A percentile compares a stretch with the other conserved stretches of the same genome.
These are phyloP conservation scores for Pipa parva DNA, from an alignment of 2,113 vertebrate species.

Conservation along the genomic window DNA sequence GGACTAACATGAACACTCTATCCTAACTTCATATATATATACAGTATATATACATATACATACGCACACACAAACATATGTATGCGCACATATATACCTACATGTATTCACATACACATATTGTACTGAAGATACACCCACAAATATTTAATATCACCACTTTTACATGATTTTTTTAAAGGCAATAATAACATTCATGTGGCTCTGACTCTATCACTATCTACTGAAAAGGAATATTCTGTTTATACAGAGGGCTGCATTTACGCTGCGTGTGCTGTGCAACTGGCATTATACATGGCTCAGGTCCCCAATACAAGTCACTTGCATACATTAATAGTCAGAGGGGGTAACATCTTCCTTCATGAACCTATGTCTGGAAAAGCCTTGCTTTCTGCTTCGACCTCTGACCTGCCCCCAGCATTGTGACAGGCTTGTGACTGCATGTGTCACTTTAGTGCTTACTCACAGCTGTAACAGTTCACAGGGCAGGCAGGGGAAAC, in stretches of 20 bases:
- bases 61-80: conserved; percentile 51
- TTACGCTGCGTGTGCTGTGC: conserved; percentile 72
- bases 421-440: conserved; percentile 70
- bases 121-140: too few species aligned
- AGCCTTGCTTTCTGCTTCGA: conserved; percentile 62
- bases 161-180: conserved; percentile 54
- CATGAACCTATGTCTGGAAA: conserved; percentile 57
- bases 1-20: too few species aligned
- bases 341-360: not conserved
- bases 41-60: conserved; percentile 14
- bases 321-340: not conserved
- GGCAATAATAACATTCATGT: conserved; percentile 79
- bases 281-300: conserved; percentile 52
- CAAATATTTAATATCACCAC: too few species aligned
- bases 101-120: too few species aligned
- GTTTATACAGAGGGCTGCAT: conserved; percentile 81
- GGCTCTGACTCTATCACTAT: conserved; percentile 83
- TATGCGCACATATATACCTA: conserved; percentile 60
- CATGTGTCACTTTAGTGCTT: conserved; percentile 72
- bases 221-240: conserved; percentile 81
- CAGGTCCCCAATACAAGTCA: not conserved
- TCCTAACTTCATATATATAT: too few species aligned
- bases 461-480: conserved; percentile 59
- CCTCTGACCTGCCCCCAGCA: conserved; percentile 55
- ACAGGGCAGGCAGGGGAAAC: conserved; percentile 42